Evolutionary conservation across 2,888 invertebrate genomes (phyloP), one percentile per base, ranked within the genome.

Genomic region (Coremacera marginata): DNA sequence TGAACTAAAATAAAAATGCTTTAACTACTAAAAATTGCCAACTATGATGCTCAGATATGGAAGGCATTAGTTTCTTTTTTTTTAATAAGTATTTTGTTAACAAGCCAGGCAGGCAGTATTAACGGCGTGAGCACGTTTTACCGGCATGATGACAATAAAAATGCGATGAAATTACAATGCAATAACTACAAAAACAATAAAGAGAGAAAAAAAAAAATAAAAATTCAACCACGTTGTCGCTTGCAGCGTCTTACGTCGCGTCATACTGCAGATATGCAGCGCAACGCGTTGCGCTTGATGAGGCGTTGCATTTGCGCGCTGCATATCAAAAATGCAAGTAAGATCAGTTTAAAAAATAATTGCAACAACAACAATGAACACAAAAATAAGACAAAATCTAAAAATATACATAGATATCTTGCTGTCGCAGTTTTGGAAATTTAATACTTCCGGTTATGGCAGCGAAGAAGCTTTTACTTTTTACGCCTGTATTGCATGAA

Each of bases 371-470:
- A 27, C 14, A 27, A 60, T 31, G 5, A 8, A 37, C 4, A 5
- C 9, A 22, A 27, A 8, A 25, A 19, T 5, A 22, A 9, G 27
- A 60, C 5, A 27, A 60, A 60, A 37, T 4, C 22, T 31, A 34
- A 34, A 63, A 63, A 63, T 63, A n/a, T 31, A 31, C 5, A 31
- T 65, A 16, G 27, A 62, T 37, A 65, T 16, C 63, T 31, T 65
- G 63, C 22, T 37, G 19, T 63, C n/a, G 5, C 37, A 37, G 9
- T 67, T 67, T 44, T 67, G 51, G 49, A 51, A 49, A 68, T 68
- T 68, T 51, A 51, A 68, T 51, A 68, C 68, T 68, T 68, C 68
- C 68, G 68, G 68, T 68, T 51, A 68, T 68, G 68, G 68, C 34
- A 68, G 68, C 68, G 68, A 51, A 51, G 68, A 51, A 51, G 27